These are phyloP conservation scores for Oryctes rhinoceros DNA, from an alignment of 1,140 invertebrate species.

Conservation along the genomic window DNA sequence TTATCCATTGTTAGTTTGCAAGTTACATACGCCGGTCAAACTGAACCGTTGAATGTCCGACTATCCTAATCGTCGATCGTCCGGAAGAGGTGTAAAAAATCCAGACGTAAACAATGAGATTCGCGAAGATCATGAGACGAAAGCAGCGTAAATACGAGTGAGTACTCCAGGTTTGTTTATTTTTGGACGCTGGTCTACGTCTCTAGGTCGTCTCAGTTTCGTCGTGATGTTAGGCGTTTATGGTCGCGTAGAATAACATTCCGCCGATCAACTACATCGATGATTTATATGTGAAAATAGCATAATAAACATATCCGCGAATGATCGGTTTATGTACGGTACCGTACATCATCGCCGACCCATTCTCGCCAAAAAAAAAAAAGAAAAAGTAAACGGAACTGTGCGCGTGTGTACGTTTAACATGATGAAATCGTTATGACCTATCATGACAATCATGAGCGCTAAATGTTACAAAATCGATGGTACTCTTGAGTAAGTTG, in stretches of 20 bases:
- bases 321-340: not conserved
- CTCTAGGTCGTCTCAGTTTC: constrained; percentile 36
- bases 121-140: constrained; percentile 9
- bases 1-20: not conserved
- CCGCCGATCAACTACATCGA: not conserved
- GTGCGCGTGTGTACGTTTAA: not conserved
- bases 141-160: constrained; percentile 36
- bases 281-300: constrained; percentile 3
- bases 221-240: constrained; percentile 29
- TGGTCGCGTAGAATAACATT: constrained; percentile 7
- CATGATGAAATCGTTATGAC: constrained; percentile 22
- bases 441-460: not conserved
- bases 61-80: not conserved
- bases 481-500: not conserved
- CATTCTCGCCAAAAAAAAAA: too few relatives aligned
- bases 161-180: constrained; percentile 34
- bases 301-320: constrained; percentile 14
- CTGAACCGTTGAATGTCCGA: not conserved
- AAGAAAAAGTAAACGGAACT: not conserved
- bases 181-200: constrained; percentile 26
- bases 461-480: not conserved
- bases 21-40: not conserved
- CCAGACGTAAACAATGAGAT: constrained; percentile 23
- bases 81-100: not conserved
- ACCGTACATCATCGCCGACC: not conserved